Conservation (phyloP, 2,797 vertebrate genomes). For the Denticeps clupeoides region DNA sequence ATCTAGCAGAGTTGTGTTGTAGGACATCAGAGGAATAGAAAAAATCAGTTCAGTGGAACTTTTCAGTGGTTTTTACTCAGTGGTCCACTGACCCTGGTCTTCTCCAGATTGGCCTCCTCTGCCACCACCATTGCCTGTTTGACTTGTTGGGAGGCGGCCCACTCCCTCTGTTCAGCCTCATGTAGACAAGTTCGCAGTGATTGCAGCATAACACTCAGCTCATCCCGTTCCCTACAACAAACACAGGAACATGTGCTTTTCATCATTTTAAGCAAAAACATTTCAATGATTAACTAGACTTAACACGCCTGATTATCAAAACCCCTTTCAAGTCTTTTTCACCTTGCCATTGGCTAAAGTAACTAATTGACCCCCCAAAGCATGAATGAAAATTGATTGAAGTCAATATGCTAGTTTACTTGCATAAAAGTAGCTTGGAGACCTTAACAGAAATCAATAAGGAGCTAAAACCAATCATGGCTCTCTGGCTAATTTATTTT, state of each 20-base stretch:
- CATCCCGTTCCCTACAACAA: slow-evolving; percentile 75
- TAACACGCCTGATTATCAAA: too few species aligned
- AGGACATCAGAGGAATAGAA: too few species aligned
- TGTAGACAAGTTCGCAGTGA: slow-evolving; percentile 56
- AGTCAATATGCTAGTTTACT: not conserved
- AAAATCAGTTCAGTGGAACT: too few species aligned
- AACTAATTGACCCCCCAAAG: not conserved
- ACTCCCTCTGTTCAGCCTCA: slow-evolving; percentile 72
- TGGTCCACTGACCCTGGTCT: slow-evolving; percentile 53
- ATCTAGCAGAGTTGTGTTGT: too few species aligned
- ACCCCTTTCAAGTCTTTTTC: not conserved
- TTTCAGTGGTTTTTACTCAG: too few species aligned
- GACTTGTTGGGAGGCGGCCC: slow-evolving; percentile 73
- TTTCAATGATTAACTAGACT: too few species aligned
- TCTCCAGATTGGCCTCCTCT: slow-evolving; percentile 82
- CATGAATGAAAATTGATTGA: not conserved
- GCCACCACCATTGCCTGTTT: slow-evolving; percentile 77
- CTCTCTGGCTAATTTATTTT: not conserved
- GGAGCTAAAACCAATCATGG: not conserved
- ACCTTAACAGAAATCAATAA: not conserved
- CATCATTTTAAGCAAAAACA: too few species aligned
- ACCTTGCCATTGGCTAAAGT: not conserved
- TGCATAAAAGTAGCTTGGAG: not conserved
- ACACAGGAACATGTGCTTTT: slow-evolving; percentile 14
- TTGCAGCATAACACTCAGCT: slow-evolving; percentile 67